phyloP scores from a whole-genome alignment of 2,888 invertebrate species.

The Darwinula stevensoni region DNA sequence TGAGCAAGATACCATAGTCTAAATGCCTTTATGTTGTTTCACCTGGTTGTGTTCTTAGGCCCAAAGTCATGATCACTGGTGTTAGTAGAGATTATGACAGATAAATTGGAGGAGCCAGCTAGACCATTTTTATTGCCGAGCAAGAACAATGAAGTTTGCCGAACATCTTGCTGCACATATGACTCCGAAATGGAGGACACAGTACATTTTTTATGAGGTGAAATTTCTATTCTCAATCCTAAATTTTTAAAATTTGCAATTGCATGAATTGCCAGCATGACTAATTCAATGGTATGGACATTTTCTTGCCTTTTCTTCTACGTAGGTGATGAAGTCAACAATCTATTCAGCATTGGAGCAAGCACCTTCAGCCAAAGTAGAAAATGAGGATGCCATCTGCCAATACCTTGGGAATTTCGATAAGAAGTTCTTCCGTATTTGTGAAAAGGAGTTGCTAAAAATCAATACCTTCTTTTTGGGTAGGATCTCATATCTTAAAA shows the following conservation, averaged over 20 bases:
- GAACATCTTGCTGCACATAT: constrained; percentile 92
- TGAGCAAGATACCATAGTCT: too few species aligned
- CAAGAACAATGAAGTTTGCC: constrained; percentile 81
- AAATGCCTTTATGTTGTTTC: too few species aligned
- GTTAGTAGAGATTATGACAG: too few species aligned
- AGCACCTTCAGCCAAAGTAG: constrained; percentile 68
- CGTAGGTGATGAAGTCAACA: constrained; percentile 81
- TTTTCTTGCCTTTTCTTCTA: constrained; percentile 12
- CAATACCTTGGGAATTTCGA: constrained; percentile 77
- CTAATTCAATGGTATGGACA: too few species aligned
- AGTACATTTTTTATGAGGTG: constrained; percentile 33
- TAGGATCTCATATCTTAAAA: constrained; percentile 15
- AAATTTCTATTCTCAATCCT: too few species aligned
- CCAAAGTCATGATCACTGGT: too few species aligned
- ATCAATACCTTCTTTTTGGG: constrained; percentile 90
- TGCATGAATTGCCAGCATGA: too few species aligned
- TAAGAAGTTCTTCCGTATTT: constrained; percentile 78
- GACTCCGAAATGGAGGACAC: constrained; percentile 97
- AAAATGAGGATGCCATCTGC: constrained; percentile 56
- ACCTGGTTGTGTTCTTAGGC: too few species aligned
- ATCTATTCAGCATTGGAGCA: constrained; percentile 68
- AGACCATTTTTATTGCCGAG: too few species aligned
- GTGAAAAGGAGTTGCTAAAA: constrained; percentile 79
- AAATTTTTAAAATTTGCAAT: too few species aligned
- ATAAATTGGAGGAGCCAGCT: too few species aligned